These are phyloP conservation scores for Amitus sp. DNA, from an alignment of 2,888 invertebrate genomes.

Conservation along the genomic window DNA sequence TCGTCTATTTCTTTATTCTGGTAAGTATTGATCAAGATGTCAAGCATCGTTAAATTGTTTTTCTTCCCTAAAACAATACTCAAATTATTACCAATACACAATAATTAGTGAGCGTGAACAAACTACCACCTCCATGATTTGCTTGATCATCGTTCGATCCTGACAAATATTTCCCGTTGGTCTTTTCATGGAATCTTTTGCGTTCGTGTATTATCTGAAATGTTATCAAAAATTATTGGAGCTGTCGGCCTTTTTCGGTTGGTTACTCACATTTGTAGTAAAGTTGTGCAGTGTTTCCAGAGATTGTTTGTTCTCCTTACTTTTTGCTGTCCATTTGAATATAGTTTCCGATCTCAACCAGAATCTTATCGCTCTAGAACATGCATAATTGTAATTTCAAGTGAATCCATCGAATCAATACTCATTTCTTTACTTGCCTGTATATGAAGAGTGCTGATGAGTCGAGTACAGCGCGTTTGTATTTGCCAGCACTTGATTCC, in stretches of 20 bases:
- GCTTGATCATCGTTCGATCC: slow-evolving; percentile 3
- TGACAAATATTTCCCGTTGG: slow-evolving; percentile 23
- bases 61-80: background rate
- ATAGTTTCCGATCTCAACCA: slow-evolving; percentile 16
- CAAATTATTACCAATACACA: no score
- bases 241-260: background rate
- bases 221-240: background rate
- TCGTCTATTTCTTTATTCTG: slow-evolving; percentile 32
- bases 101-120: no score
- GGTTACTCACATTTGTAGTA: slow-evolving; percentile 33
- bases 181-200: slow-evolving; percentile 30
- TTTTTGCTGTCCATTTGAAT: slow-evolving; percentile 7
- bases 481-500: slow-evolving; percentile 14
- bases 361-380: slow-evolving; percentile 8
- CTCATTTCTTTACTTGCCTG: background rate
- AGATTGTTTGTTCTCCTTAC: slow-evolving; percentile 13
- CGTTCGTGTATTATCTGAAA: slow-evolving; percentile 36
- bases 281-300: slow-evolving; percentile 28
- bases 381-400: no score
- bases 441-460: slow-evolving; percentile 1
- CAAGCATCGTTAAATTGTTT: slow-evolving; percentile 35
- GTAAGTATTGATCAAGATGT: slow-evolving; percentile 33
- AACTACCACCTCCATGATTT: no score
- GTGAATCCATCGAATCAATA: no score
- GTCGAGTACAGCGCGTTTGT: slow-evolving; percentile 22